Evolutionary conservation across 2,888 invertebrate species (phyloP), one percentile per base, ranked within the genome.

Genomic region (Scelioninae gen. 2): DNA sequence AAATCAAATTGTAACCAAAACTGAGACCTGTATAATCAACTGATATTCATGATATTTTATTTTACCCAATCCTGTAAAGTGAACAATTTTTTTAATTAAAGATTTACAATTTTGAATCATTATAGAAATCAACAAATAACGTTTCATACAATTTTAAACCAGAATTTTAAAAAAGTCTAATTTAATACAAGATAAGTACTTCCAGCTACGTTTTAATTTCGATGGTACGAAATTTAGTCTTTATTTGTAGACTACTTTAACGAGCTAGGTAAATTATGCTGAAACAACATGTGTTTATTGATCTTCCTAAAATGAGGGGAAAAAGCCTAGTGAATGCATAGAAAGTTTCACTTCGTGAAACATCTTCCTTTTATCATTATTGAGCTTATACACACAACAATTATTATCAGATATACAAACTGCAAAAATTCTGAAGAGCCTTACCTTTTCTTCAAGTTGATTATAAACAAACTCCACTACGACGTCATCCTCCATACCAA

Each of bases 401-500:
- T 43, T 48, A 16, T 19, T 55, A 11, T 41, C 37, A 18, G 18
- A 22, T 48, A n/a, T 43, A 37, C 48, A 48, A 50, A 67, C 19
- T 1, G 3, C n/a, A 13, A 13, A 7, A 37, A 46, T 57, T 13
- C 13, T 31, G 13, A 18, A 43, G 77, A 73, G 77, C 78, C 83
- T 84, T 90, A 95, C 95, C 92, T 95, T 95, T 86, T 96, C 94
- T 87, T 99, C 98, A 65, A 99, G 90, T 87, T 99, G 98, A 88
- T 98, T 98, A 88, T 97, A 96, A 78, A 99, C 97, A 90, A 97
- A 99, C 87, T 98, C 98, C 76, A 97, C 95, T 78, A 99, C 94
- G 37, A 99, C 99, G 87, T 99, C 99, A 87, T 99, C 99, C 88
- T 99, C 99, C 87, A 98, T 95, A 81, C 96, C 96, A 60, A 99